phyloP scores from a whole-genome alignment of 1,140 invertebrate genomes.

The Sitodiplosis mosellana region DNA sequence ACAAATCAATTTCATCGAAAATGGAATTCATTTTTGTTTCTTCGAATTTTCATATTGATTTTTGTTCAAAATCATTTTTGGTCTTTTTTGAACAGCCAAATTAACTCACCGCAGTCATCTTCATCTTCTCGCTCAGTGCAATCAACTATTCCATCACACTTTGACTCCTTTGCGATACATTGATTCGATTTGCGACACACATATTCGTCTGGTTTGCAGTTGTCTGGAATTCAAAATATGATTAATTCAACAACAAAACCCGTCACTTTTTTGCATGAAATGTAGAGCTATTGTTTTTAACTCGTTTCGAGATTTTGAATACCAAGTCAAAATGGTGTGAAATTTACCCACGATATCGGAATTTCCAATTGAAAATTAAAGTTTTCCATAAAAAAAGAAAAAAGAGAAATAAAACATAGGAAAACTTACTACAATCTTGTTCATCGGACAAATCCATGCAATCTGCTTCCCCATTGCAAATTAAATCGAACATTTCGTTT shows the following conservation, averaged over 20 bases:
- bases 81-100: slow-evolving; percentile 1
- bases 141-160: slow-evolving; percentile 40
- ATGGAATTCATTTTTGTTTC: neutral
- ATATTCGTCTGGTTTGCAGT: slow-evolving; percentile 10
- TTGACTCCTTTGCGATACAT: slow-evolving; percentile 34
- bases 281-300: too few species aligned
- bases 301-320: too few species aligned
- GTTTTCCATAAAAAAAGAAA: too few species aligned
- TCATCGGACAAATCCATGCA: neutral
- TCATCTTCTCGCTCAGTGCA: slow-evolving; percentile 53
- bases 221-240: neutral
- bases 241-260: too few species aligned
- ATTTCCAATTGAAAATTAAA: too few species aligned
- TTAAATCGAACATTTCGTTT: too few species aligned
- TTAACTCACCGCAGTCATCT: slow-evolving; percentile 41
- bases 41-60: neutral
- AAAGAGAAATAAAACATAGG: too few species aligned
- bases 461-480: too few species aligned
- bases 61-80: neutral
- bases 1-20: neutral
- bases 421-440: neutral
- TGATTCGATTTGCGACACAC: slow-evolving; percentile 21
- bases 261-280: too few species aligned
- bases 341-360: too few species aligned
- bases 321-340: too few species aligned